These are phyloP conservation scores for Hypsibius dujardini DNA, from an alignment of 1,140 invertebrate species.

Conservation along the genomic window DNA sequence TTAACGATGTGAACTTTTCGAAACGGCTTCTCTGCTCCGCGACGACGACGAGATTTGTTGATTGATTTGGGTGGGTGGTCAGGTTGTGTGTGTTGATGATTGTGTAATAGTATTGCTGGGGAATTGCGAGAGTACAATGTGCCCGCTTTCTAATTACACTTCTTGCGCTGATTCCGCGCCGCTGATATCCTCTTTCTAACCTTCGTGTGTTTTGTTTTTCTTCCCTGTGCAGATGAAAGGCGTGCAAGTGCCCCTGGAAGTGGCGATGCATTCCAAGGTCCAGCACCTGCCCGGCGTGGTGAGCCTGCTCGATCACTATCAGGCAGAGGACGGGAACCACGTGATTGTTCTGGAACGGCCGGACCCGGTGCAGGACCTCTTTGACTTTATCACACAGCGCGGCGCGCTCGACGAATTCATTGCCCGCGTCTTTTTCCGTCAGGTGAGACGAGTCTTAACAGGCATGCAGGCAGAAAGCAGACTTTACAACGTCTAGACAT, in stretches of 20 bases:
- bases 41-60: too few relatives aligned
- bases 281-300: constrained; percentile 42
- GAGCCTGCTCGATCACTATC: constrained; percentile 43
- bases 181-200: too few relatives aligned
- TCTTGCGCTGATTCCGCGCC: too few relatives aligned
- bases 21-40: too few relatives aligned
- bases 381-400: constrained; percentile 50
- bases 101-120: too few relatives aligned
- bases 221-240: constrained; percentile 33
- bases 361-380: constrained; percentile 45
- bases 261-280: constrained; percentile 42
- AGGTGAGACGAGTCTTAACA: constrained; percentile 30
- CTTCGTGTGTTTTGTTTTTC: constrained; percentile 7
- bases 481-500: background rate
- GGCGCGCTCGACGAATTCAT: constrained; percentile 40
- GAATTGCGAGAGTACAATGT: too few relatives aligned
- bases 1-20: too few relatives aligned
- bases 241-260: constrained; percentile 43
- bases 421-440: constrained; percentile 40
- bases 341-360: constrained; percentile 49
- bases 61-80: too few relatives aligned
- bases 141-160: too few relatives aligned
- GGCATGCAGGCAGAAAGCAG: background rate
- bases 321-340: constrained; percentile 29
- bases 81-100: too few relatives aligned